Evolutionary conservation across 2,113 vertebrate genomes (phyloP).

Genomic region (Gobio gobio): DNA sequence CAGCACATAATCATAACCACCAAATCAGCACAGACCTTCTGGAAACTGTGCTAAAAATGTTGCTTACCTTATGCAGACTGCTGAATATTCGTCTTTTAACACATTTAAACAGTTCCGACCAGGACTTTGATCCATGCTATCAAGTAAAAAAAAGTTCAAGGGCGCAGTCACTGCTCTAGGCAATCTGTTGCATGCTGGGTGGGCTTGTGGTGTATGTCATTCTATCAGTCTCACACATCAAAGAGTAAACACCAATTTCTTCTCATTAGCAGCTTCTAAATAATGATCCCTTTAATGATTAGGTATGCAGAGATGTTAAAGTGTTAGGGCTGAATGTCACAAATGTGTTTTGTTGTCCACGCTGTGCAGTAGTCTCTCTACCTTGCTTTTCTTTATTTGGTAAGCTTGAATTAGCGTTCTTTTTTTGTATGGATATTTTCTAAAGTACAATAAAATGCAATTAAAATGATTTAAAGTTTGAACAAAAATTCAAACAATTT

Average conservation of each 20-base stretch:
- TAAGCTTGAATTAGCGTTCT: not conserved
- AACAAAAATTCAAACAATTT: not conserved
- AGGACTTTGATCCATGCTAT: slow-evolving; percentile 33
- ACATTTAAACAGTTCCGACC: not conserved
- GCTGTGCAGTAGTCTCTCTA: not conserved
- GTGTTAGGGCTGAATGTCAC: slow-evolving; percentile 2
- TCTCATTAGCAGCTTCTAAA: slow-evolving; percentile 48
- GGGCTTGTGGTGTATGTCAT: slow-evolving; percentile 63
- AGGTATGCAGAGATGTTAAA: slow-evolving; percentile 36
- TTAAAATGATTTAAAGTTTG: not conserved
- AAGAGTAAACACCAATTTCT: slow-evolving; percentile 62
- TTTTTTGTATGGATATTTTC: not conserved
- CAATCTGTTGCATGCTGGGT: slow-evolving; percentile 59
- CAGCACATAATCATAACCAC: slow-evolving; percentile 5
- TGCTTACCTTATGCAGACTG: not conserved
- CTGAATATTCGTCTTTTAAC: slow-evolving; percentile 16
- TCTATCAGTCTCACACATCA: slow-evolving; percentile 68
- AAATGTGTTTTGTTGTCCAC: not conserved
- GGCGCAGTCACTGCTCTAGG: slow-evolving; percentile 46
- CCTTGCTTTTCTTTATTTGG: not conserved
- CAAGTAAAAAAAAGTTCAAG: slow-evolving; percentile 54
- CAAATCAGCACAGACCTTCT: slow-evolving; percentile 18
- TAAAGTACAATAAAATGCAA: not conserved
- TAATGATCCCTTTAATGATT: slow-evolving; percentile 44
- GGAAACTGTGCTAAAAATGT: slow-evolving; percentile 12